Base-by-base conservation (phyloP, 2,888 invertebrate genomes). In the Cataglyphis rosenhaueri region DNA sequence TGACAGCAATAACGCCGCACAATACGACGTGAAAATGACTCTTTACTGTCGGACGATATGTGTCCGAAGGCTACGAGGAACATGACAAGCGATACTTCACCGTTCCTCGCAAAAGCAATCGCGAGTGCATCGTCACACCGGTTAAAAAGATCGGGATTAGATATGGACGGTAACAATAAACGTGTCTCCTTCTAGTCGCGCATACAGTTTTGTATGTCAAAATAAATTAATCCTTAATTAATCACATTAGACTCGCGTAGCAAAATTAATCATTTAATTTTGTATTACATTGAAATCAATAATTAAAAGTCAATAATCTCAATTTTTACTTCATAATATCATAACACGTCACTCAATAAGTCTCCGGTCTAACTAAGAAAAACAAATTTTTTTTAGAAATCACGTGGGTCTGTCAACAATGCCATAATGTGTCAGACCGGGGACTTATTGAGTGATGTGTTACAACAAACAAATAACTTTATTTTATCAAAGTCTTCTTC, bases 21-120 rank as follows among this genome's bases (percentile, higher is more conserved):
- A 79, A 79, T 79, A 59, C 78, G 71, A 79, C 78, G 78, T 71
- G 78, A 71, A 79, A 79, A 79, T 71, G 71, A 71, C 59, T 71
- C 78, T 79, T 79, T 79, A 79, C 78, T 61, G 85, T 68, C 84
- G 64, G 83, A 44, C 83, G 87, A 85, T 87, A 78, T 83, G 75
- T 83, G 75, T 83, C 85, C 83, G 70, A 81, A 62, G 52, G 61
- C 78, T 81, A 74, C 78, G 44, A 82, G 82, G 57, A 64, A 62
- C 83, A 66, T 85, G 87, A 85, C 86, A 82, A 87, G 85, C 85
- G 66, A 82, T 84, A 85, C 84, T 87, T 84, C 84, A 87, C 87
- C 84, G 84, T 62, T 59, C 71, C 18, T 2, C 84, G 84, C 75
- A 70, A 82, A 82, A 87, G 29, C 85, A 87, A 84, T 84, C 84